Conservation (phyloP, 37 sponge, comb jelly and placozoan genomes). For the Spongia lamella region DNA sequence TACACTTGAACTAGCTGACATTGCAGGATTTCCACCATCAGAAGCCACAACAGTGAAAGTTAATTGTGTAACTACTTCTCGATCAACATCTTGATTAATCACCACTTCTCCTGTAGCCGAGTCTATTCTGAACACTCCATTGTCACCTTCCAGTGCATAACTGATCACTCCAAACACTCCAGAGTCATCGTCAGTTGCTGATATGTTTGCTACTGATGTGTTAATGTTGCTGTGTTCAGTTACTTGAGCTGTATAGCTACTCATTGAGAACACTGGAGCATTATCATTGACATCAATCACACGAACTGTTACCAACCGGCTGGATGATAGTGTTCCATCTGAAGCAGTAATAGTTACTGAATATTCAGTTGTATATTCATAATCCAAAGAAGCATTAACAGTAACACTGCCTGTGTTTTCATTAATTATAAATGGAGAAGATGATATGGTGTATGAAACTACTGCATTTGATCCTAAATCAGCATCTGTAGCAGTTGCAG, state of each 20-base stretch:
- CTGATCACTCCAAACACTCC: conserved; percentile 28
- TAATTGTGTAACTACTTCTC: conserved; percentile 30
- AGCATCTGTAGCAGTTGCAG: conserved; percentile 50
- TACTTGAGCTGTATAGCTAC: conserved; percentile 9
- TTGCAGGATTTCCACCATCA: conserved; percentile 23
- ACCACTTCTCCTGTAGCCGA: conserved; percentile 34
- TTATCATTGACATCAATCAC: conserved; percentile 40
- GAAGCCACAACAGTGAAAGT: conserved; percentile 43
- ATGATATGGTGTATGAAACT: conserved; percentile 35
- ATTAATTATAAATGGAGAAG: conserved; percentile 34
- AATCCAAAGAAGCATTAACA: conserved; percentile 34
- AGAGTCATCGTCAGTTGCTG: conserved; percentile 49
- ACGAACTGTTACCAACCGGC: conserved; percentile 11
- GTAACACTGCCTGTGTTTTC: conserved; percentile 33
- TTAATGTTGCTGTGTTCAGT: conserved; percentile 13
- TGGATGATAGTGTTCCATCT: conserved; percentile 15
- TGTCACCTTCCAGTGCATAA: conserved; percentile 21
- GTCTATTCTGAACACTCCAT: conserved; percentile 36
- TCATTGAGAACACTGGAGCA: conserved; percentile 36
- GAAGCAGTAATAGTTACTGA: conserved; percentile 15
- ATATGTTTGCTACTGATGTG: conserved; percentile 13
- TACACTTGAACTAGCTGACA: conserved; percentile 26
- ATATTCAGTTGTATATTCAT: conserved; percentile 21
- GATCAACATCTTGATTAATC: conserved; percentile 35
- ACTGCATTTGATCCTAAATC: conserved; percentile 54